These are phyloP conservation scores for Tinea pellionella DNA, from an alignment of 2,888 invertebrate genomes.

Conservation along the genomic window DNA sequence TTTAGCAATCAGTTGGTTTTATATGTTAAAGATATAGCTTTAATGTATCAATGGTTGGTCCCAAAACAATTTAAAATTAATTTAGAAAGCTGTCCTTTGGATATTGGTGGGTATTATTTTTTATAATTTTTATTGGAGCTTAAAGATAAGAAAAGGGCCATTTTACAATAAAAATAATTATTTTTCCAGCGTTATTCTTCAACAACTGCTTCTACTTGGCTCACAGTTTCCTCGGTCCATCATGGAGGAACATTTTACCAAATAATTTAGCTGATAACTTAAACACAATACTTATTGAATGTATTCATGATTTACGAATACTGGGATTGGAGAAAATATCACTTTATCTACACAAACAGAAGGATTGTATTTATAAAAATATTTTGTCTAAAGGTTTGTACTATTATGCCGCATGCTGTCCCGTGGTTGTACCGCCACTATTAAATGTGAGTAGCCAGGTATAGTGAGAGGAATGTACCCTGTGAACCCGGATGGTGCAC, in stretches of 20 bases:
- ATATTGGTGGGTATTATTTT: conserved; percentile 45
- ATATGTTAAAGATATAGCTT: conserved; percentile 51
- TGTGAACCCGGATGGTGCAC: too few relatives aligned
- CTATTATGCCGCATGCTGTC: too few relatives aligned
- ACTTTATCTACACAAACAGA: conserved; percentile 48
- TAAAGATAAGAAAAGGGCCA: too few relatives aligned
- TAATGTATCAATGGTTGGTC: conserved; percentile 55
- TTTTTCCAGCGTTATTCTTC: conserved; percentile 54
- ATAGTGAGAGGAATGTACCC: too few relatives aligned
- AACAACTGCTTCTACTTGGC: conserved; percentile 64
- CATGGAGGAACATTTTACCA: conserved; percentile 48
- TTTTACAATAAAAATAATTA: conserved; percentile 5
- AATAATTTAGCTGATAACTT: conserved; percentile 36
- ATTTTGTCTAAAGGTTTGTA: conserved; percentile 43
- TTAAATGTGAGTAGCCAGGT: too few relatives aligned
- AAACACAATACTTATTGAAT: conserved; percentile 39
- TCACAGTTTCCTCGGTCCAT: conserved; percentile 59
- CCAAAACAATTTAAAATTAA: conserved; percentile 53
- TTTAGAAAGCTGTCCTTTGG: conserved; percentile 50
- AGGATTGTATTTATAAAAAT: conserved; percentile 38
- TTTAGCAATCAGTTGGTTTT: conserved; percentile 44
- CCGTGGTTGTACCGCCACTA: too few relatives aligned
- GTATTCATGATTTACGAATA: conserved; percentile 52
- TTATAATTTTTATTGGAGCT: too few relatives aligned
- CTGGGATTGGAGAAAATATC: conserved; percentile 57